Conservation (phyloP, 2,888 invertebrate genomes). For the Caenorhabditis sp. region DNA sequence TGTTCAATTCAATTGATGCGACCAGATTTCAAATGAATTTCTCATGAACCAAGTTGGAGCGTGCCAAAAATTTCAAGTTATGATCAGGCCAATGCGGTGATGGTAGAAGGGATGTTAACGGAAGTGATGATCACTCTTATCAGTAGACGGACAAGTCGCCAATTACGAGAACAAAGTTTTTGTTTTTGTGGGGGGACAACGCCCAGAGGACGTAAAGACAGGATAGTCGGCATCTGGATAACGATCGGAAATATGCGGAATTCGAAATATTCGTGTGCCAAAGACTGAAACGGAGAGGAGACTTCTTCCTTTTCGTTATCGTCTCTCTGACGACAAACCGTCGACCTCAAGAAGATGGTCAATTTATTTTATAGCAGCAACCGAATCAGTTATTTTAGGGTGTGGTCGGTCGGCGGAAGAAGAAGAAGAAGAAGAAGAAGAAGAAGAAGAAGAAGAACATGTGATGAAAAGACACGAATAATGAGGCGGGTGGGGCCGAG, state of each 20-base stretch:
- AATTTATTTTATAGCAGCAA: conserved; percentile 43
- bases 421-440: conserved; percentile 27
- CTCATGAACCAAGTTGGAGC: too few relatives aligned
- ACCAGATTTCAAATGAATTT: too few relatives aligned
- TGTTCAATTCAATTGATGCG: too few relatives aligned
- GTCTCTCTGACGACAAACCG: too few relatives aligned
- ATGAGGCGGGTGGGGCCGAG: conserved; percentile 44
- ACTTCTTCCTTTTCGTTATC: too few relatives aligned
- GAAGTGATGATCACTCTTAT: conserved; percentile 8
- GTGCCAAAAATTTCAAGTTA: too few relatives aligned
- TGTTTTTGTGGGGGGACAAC: conserved; percentile 25
- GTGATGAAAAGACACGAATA: neutral
- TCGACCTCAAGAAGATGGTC: conserved; percentile 45
- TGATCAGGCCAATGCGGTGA: too few relatives aligned
- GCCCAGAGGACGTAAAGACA: conserved; percentile 35
- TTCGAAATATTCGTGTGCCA: too few relatives aligned
- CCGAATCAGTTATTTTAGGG: conserved; percentile 50
- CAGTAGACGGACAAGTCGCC: conserved; percentile 7
- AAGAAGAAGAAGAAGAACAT: neutral
- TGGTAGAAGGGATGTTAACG: too few relatives aligned
- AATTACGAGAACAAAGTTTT: conserved; percentile 17
- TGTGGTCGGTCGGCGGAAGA: conserved; percentile 33
- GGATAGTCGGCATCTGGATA: conserved; percentile 8
- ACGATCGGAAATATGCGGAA: too few relatives aligned
- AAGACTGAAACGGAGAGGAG: neutral